Evolutionary conservation across 2,113 vertebrate genomes (phyloP).

Genomic region (Phrynosoma blainvillii): DNA sequence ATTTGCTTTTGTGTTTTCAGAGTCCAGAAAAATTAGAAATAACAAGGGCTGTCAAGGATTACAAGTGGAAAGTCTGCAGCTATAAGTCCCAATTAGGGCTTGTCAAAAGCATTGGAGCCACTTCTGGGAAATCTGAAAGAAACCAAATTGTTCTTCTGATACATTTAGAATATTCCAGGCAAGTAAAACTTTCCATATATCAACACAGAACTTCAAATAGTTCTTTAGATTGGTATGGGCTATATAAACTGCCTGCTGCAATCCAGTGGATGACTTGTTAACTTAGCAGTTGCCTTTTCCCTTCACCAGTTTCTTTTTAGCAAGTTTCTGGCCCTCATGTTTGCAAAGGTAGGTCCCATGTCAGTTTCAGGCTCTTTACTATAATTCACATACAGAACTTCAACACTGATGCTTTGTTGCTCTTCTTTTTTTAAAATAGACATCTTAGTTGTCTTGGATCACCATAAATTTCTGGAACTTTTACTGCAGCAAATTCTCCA

Average conservation of each 20-base stretch:
- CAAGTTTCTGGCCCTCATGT: no score
- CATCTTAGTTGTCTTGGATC: no score
- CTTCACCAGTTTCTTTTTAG: no score
- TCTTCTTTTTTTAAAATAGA: no score
- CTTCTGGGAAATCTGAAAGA: background rate
- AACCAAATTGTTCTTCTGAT: background rate
- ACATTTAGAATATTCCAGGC: background rate
- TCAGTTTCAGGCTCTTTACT: background rate
- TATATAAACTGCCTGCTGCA: background rate
- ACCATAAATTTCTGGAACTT: no score
- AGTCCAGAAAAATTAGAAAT: conserved; percentile 4
- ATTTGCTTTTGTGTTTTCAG: background rate
- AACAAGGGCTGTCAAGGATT: conserved; percentile 6
- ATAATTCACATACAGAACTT: background rate
- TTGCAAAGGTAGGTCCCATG: no score
- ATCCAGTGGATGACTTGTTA: background rate
- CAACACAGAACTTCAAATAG: background rate
- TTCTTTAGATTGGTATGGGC: background rate
- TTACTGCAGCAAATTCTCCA: no score
- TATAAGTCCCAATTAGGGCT: conserved; percentile 1
- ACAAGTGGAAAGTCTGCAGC: background rate
- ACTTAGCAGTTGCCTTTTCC: background rate
- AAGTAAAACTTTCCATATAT: background rate
- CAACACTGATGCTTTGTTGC: no score
- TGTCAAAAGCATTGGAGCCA: background rate